Percentiles rank a stretch among this genome's conserved stretches.
phyloP scores from a whole-genome alignment of 2,797 vertebrate genomes.

The Trachops cirrhosus region DNA sequence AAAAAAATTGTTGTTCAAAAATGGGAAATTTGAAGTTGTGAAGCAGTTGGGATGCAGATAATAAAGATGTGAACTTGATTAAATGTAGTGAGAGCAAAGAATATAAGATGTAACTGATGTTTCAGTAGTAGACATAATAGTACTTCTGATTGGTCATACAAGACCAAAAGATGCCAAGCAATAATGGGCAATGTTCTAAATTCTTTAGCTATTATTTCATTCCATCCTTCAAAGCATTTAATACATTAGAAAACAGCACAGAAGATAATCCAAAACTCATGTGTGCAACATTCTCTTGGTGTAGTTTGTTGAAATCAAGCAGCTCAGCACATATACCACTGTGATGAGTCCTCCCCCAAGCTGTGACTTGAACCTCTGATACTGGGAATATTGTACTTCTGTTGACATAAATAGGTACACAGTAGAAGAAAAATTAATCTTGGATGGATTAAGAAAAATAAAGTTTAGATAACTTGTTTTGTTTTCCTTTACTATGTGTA shows the following conservation, averaged over 20 bases:
- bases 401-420: no score
- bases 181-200: background rate
- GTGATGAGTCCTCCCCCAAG: background rate
- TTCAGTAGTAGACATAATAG: background rate
- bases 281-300: background rate
- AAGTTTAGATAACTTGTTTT: background rate
- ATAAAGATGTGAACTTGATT: background rate
- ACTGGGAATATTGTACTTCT: background rate
- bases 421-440: background rate
- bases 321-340: background rate
- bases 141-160: background rate
- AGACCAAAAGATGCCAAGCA: background rate
- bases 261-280: background rate
- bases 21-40: background rate
- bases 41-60: background rate
- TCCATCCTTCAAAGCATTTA: background rate
- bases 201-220: background rate
- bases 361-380: background rate
- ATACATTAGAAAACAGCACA: background rate
- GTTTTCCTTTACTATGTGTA: background rate
- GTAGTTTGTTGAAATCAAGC: background rate
- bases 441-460: background rate
- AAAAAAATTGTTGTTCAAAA: no score
- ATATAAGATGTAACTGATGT: background rate
- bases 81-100: background rate